These are phyloP conservation scores for Chrysomela aeneicollis DNA, from an alignment of 2,888 invertebrate genomes.

Conservation along the genomic window DNA sequence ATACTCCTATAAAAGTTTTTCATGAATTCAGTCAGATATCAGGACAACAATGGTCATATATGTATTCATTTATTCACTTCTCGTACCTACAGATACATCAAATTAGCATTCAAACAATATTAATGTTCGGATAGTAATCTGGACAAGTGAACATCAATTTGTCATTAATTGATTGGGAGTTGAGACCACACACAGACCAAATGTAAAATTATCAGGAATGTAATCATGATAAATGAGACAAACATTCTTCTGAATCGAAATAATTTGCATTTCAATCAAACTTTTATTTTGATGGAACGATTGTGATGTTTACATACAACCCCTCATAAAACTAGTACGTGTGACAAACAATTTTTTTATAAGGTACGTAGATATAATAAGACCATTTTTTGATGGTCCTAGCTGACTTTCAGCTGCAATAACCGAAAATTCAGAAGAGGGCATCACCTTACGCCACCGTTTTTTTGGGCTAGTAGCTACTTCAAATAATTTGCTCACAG, in stretches of 20 bases:
- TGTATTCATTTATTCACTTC: conserved; percentile 30
- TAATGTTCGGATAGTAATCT: conserved; percentile 38
- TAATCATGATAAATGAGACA: conserved; percentile 32
- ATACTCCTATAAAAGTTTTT: not conserved
- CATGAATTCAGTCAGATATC: conserved; percentile 19
- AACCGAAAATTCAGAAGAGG: no score
- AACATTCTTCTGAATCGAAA: conserved; percentile 30
- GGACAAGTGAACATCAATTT: conserved; percentile 43
- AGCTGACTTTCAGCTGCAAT: no score
- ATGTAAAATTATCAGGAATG: not conserved
- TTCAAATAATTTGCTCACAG: no score
- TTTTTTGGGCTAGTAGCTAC: no score
- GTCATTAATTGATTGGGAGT: conserved; percentile 48
- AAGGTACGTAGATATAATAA: no score
- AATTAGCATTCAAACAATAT: conserved; percentile 36
- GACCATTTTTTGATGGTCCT: no score
- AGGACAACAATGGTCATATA: conserved; percentile 25
- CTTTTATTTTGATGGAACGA: no score
- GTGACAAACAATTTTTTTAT: no score
- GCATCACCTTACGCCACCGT: no score
- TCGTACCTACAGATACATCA: conserved; percentile 9
- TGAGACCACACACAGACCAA: conserved; percentile 42
- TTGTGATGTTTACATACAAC: no score
- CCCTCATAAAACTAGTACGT: no score
- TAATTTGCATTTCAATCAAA: conserved; percentile 12